Evolutionary conservation across 2,888 invertebrate genomes (phyloP), one percentile per base, ranked within the genome.

Genomic region (Sphaeridia pumilis): DNA sequence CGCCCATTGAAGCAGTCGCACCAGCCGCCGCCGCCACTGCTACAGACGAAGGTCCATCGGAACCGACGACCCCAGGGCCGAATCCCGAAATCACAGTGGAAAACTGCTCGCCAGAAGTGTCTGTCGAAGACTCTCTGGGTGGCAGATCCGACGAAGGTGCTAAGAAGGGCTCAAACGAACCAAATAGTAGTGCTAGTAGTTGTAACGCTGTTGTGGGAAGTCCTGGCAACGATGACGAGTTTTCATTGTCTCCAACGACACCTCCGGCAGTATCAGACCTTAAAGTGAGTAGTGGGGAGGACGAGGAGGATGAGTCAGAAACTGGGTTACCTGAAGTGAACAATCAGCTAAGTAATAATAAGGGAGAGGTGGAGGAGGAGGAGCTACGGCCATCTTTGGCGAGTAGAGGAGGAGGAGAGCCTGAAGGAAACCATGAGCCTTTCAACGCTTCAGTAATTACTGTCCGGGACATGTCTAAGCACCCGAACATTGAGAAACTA

Each of bases 11-110:
- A 49, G 65, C 63, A 49, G 63, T 60, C 56, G 63, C 63, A 57
- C 63, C 63, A 54, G 65, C 62, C 46, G 63, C 65, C 24, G 57
- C 63, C 49, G 60, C 60, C 20, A 49, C 44, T 35, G 14, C 21
- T 21, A 49, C 42, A 31, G 49, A 49, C 31, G 49, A 53, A 2
- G 50, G 46, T 27, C 20, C 21, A 21, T 4, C 4, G 12, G 26
- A 49, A 34, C 21, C 34, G 20, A 21, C 34, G 25, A 17, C 20
- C 21, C 41, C 46, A 14, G 14, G n/a, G 22, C 41, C 58, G n/a
- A 55, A 58, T 36, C 65, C 65, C 42, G 65, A 65, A 56, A 65
- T 65, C 55, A 62, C 57, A 41, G 65, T 65, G 38, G 63, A 63
- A 47, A 54, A 58, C 45, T 64, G 64, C 56, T 62, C 63, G 25